These are phyloP conservation scores for Pedetes capensis DNA, from an alignment of 2,113 vertebrate species.

Conservation along the genomic window DNA sequence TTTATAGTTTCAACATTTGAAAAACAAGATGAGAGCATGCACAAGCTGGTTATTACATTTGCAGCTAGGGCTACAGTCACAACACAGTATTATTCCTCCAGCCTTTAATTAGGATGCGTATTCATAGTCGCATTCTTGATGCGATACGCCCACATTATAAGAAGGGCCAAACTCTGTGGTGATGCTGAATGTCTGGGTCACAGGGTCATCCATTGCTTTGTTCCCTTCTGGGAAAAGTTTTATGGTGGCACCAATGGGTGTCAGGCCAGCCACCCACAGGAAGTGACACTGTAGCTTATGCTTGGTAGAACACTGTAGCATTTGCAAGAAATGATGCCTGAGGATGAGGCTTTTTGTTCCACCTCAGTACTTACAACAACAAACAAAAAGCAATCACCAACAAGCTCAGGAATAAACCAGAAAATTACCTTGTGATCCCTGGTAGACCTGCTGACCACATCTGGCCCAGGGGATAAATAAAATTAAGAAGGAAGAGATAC, in stretches of 20 bases:
- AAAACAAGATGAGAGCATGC: background rate
- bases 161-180: too few species aligned
- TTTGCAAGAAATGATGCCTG: background rate
- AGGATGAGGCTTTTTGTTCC: background rate
- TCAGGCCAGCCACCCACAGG: background rate
- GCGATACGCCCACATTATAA: background rate
- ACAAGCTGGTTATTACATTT: background rate
- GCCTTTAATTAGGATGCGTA: constrained; percentile 52
- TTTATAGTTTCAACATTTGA: background rate
- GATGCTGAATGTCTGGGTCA: background rate
- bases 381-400: background rate
- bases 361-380: background rate
- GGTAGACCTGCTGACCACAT: background rate
- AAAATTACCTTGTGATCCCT: background rate
- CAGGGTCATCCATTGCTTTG: background rate
- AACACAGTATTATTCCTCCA: constrained; percentile 66
- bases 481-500: background rate
- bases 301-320: background rate
- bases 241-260: background rate
- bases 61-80: constrained; percentile 11
- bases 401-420: background rate
- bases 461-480: background rate
- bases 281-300: background rate
- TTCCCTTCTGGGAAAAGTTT: background rate
- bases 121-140: background rate